Evolutionary conservation across 2,113 vertebrate genomes (phyloP).

Genomic region (Cygnus buccinator): DNA sequence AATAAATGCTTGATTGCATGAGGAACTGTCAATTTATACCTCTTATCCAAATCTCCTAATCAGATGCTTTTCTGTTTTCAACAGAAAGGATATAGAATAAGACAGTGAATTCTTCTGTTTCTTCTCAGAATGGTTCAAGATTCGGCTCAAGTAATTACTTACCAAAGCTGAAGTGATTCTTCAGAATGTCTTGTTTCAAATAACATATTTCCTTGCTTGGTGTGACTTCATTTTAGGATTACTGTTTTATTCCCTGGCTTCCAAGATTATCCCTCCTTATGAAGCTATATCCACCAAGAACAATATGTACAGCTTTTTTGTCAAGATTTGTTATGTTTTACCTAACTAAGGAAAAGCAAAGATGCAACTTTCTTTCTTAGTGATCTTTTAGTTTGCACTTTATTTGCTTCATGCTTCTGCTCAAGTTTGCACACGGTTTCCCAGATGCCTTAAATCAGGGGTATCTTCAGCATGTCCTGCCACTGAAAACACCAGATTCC

Average conservation of each 20-base stretch:
- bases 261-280: not conserved
- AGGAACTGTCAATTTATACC: not conserved
- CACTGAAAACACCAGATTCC: not conserved
- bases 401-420: not conserved
- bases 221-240: not conserved
- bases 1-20: not conserved
- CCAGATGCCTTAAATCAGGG: not conserved
- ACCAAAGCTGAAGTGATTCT: not conserved
- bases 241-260: not conserved
- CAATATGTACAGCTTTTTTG: not conserved
- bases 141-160: not conserved
- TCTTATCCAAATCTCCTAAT: not conserved
- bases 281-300: not conserved
- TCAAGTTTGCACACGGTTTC: not conserved
- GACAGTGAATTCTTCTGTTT: not conserved
- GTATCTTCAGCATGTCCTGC: not conserved
- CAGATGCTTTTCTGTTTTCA: not conserved
- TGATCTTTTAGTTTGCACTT: not conserved
- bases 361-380: not conserved
- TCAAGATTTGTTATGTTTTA: not conserved
- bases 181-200: not conserved
- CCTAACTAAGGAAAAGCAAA: not conserved
- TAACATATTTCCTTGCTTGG: not conserved
- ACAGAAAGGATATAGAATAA: not conserved
- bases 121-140: not conserved